Percentiles rank a stretch among this genome's conserved stretches.
phyloP scores from a whole-genome alignment of 2,888 invertebrate genomes.

The Chymomyza fuscimana region DNA sequence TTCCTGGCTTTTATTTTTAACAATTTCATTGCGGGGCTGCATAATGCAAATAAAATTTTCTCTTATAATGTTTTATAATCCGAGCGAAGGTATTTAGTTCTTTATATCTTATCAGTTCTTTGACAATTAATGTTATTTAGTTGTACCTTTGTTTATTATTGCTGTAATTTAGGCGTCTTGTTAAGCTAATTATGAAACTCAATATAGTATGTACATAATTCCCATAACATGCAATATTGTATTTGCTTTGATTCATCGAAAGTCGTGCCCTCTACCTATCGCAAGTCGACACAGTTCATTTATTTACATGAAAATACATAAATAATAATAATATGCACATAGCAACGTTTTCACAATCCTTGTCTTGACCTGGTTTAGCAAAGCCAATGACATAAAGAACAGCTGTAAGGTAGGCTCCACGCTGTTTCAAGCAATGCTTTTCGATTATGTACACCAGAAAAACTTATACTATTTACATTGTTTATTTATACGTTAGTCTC shows the following conservation, averaged over 20 bases:
- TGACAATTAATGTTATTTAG: too few species aligned
- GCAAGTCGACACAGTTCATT: not conserved
- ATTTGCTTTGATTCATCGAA: not conserved
- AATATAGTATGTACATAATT: not conserved
- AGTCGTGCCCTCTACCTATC: not conserved
- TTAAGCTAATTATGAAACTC: not conserved
- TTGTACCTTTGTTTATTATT: too few species aligned
- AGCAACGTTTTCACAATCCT: not conserved
- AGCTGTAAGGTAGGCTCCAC: not conserved
- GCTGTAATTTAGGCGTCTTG: too few species aligned
- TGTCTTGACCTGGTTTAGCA: not conserved
- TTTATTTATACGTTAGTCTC: not conserved
- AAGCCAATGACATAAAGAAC: not conserved
- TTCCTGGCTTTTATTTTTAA: slow-evolving; percentile 8
- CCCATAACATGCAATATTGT: not conserved
- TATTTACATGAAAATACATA: not conserved
- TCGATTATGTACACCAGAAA: not conserved
- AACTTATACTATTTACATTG: not conserved
- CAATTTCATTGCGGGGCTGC: slow-evolving; percentile 1
- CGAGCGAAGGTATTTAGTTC: not conserved
- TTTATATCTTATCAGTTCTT: not conserved
- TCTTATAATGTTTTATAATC: slow-evolving; percentile 26
- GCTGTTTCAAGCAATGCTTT: too few species aligned
- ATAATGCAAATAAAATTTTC: not conserved
- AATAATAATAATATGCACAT: not conserved